Percentiles rank a stretch among this genome's conserved stretches.
Conservation (phyloP, 2,797 vertebrate species). For the Acipenser oxyrinchus region DNA sequence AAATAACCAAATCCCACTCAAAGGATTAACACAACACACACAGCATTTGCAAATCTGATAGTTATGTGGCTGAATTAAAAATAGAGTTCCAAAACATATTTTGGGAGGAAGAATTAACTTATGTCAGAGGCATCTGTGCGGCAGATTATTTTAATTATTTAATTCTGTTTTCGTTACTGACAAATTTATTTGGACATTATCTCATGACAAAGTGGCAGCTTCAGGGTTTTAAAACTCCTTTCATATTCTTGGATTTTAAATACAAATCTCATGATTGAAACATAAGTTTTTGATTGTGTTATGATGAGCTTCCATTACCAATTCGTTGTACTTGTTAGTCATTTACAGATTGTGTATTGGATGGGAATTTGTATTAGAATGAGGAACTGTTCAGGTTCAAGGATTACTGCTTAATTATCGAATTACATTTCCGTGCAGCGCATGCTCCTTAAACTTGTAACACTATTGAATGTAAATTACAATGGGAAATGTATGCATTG, state of each 20-base stretch:
- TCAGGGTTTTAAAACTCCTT: conserved; percentile 29
- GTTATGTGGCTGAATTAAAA: conserved; percentile 49
- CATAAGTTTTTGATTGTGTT: conserved; percentile 55
- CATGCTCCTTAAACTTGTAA: conserved; percentile 45
- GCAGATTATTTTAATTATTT: conserved; percentile 59
- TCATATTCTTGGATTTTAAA: conserved; percentile 27
- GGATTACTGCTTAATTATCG: conserved; percentile 40
- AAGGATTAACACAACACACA: conserved; percentile 17
- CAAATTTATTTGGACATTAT: conserved; percentile 52
- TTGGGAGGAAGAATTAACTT: conserved; percentile 48
- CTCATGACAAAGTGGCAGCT: conserved; percentile 45
- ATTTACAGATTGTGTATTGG: conserved; percentile 36
- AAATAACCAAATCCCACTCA: no score
- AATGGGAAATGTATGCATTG: conserved; percentile 26
- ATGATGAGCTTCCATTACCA: conserved; percentile 48
- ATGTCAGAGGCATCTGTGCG: conserved; percentile 51
- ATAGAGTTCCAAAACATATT: conserved; percentile 41
- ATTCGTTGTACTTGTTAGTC: conserved; percentile 37
- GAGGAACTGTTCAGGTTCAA: conserved; percentile 56
- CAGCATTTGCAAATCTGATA: conserved; percentile 37
- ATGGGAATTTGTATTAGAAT: conserved; percentile 48
- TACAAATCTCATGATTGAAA: conserved; percentile 39
- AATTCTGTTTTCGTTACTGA: conserved; percentile 48
- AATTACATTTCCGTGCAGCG: conserved; percentile 54
- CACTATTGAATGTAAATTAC: conserved; percentile 50